Evolutionary conservation across 1,140 invertebrate genomes (phyloP), one percentile per base, ranked within the genome.

Genomic region (Leguminivora glycinivorella): DNA sequence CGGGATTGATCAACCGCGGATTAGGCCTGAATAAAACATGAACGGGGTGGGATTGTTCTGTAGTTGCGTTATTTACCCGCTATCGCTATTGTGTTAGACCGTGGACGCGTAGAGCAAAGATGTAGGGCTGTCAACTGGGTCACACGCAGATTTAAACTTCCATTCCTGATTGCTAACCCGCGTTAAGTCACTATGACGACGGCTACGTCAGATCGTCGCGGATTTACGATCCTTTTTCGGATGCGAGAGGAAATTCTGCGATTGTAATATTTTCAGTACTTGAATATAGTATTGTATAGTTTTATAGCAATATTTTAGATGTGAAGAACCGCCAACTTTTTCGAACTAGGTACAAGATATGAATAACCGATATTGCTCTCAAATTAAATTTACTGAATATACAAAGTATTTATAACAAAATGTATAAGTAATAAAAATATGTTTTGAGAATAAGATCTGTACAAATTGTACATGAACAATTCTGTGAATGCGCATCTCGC

Each of bases 11-110:
- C 26, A 19, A 12, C 58, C 58, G 29, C 19, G 47, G 47, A 52
- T 52, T 52, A 52, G n/a, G 58, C n/a, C 58, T 63, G 58, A 63
- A 63, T 63, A 63, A 63, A 63, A 63, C 26, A 63, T 63, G 58
- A 34, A 31, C 4, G 6, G 26, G 26, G 14, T 0, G 58, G 26
- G 26, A n/a, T 9, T 29, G 58, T 26, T 29, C n/a, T 63, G 26
- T 63, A 34, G 25, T 63, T 63, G 58, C 14, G 58, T 34, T 63
- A 34, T 34, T 63, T 63, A 63, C 29, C 26, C 58, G 58, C 25
- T 17, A 34, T 63, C 6, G 58, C 47, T 22, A 52, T 52, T 52
- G 47, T 22, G 22, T 52, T 52, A 19, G 19, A 52, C 47, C 19
- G 19, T n/a, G n/a, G n/a, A n/a, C n/a, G n/a, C n/a, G n/a, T 22